A percentile compares a stretch with the other conserved stretches of the same genome.
phyloP scores from a whole-genome alignment of 2,888 invertebrate genomes.

The Dromius quadrimaculatus region DNA sequence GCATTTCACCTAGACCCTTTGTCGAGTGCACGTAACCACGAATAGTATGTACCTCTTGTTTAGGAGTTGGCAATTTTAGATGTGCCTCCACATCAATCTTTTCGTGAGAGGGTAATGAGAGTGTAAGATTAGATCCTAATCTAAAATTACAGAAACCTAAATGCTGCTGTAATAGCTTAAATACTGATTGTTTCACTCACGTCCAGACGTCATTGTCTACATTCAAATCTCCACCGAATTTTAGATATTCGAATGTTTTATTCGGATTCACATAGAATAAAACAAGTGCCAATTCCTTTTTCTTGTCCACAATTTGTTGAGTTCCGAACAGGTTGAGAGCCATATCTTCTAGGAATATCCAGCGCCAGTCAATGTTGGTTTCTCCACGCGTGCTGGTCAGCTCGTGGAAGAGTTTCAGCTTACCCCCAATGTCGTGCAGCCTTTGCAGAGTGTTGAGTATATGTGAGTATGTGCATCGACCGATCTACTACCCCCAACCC shows the following conservation, averaged over 20 bases:
- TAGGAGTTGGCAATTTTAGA: conserved; percentile 74
- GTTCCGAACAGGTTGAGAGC: conserved; percentile 66
- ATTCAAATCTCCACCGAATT: conserved; percentile 70
- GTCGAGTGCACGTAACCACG: conserved; percentile 68
- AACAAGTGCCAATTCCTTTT: conserved; percentile 66
- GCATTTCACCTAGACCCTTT: conserved; percentile 64
- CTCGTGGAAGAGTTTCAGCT: conserved; percentile 58
- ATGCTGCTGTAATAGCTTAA: background rate
- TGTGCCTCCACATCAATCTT: conserved; percentile 71
- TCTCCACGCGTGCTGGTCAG: conserved; percentile 66
- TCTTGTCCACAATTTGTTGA: conserved; percentile 62
- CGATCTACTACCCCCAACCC: background rate
- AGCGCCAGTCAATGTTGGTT: conserved; percentile 68
- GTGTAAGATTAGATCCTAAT: conserved; percentile 71
- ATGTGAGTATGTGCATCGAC: conserved; percentile 26
- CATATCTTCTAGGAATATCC: conserved; percentile 69
- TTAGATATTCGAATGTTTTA: conserved; percentile 67
- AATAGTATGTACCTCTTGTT: conserved; percentile 74
- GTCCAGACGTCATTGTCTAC: conserved; percentile 71
- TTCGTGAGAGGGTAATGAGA: conserved; percentile 68
- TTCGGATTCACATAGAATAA: conserved; percentile 71
- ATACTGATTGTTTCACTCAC: conserved; percentile 58
- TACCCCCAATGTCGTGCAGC: conserved; percentile 12
- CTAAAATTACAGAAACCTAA: conserved; percentile 33
- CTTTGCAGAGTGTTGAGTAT: conserved; percentile 11